Percentiles rank a stretch among this genome's conserved stretches.
phyloP scores from a whole-genome alignment of 2,888 invertebrate genomes.

The Stramonita haemastoma region DNA sequence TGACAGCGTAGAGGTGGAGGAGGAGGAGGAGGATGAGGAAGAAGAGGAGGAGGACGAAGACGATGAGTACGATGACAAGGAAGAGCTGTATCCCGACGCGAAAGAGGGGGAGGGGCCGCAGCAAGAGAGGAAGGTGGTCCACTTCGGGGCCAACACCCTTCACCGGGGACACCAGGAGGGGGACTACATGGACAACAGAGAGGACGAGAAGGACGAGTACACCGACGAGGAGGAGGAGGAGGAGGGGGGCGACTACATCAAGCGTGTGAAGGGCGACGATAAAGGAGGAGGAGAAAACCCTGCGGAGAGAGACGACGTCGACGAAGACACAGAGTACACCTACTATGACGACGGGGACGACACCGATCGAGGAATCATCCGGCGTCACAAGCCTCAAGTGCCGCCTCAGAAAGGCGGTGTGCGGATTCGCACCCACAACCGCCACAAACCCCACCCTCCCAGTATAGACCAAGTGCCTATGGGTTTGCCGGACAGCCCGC shows the following conservation, averaged over 20 bases:
- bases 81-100: slow-evolving; percentile 51
- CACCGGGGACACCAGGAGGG: background rate
- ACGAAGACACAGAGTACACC: slow-evolving; percentile 56
- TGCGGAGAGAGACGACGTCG: slow-evolving; percentile 39
- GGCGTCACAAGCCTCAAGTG: slow-evolving; percentile 42
- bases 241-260: slow-evolving; percentile 52
- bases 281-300: slow-evolving; percentile 42
- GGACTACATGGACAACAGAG: slow-evolving; percentile 29
- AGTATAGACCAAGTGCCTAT: slow-evolving; percentile 37
- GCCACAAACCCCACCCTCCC: slow-evolving; percentile 34
- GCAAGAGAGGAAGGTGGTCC: slow-evolving; percentile 46
- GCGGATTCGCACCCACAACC: slow-evolving; percentile 24
- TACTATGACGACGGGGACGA: slow-evolving; percentile 54
- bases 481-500: slow-evolving; percentile 26
- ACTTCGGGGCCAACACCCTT: slow-evolving; percentile 42
- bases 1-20: slow-evolving; percentile 33
- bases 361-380: slow-evolving; percentile 49
- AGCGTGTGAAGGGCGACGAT: slow-evolving; percentile 57
- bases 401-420: slow-evolving; percentile 35
- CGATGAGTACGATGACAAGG: slow-evolving; percentile 49
- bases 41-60: slow-evolving; percentile 51
- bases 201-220: slow-evolving; percentile 34
- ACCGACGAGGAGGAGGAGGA: slow-evolving; percentile 51
- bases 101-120: slow-evolving; percentile 33
- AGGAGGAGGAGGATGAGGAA: slow-evolving; percentile 47